A percentile compares a stretch with the other conserved stretches of the same genome.
These are phyloP conservation scores for Hydrochoerus hydrochaeris DNA, from an alignment of 2,113 vertebrate genomes.

Conservation along the genomic window DNA sequence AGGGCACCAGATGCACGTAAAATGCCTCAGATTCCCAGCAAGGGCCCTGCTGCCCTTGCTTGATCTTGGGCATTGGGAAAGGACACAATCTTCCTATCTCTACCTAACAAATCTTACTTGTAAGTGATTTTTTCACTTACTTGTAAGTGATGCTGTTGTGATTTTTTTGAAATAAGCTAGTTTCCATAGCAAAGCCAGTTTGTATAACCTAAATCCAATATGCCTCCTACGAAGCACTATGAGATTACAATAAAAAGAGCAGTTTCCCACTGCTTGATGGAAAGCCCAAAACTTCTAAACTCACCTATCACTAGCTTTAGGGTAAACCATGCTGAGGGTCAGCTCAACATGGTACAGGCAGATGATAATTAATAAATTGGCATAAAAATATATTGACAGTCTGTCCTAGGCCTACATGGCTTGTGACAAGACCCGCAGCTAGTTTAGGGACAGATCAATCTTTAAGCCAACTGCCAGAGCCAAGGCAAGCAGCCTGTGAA, in stretches of 20 bases:
- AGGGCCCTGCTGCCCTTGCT: accelerated
- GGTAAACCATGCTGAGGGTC: background rate
- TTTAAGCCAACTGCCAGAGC: too few species aligned
- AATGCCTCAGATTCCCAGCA: background rate
- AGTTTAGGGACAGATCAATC: too few species aligned
- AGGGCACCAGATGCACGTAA: background rate
- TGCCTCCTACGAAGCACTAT: background rate
- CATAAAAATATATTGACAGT: too few species aligned
- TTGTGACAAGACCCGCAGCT: too few species aligned
- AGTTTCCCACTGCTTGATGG: background rate
- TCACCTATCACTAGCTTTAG: background rate
- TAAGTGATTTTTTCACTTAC: background rate
- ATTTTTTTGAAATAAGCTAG: background rate
- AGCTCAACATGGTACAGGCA: too few species aligned
- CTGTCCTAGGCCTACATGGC: too few species aligned
- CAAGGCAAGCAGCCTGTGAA: too few species aligned
- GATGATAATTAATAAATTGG: too few species aligned
- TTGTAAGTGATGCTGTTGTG: background rate
- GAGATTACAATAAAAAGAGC: background rate
- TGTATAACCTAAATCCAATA: background rate
- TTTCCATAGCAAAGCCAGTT: background rate
- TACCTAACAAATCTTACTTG: background rate
- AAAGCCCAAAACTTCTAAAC: background rate
- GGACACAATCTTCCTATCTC: background rate
- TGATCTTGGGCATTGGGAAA: background rate